Base-by-base conservation (phyloP, 2,888 invertebrate genomes). In the Amphipyra tragopoginis region DNA sequence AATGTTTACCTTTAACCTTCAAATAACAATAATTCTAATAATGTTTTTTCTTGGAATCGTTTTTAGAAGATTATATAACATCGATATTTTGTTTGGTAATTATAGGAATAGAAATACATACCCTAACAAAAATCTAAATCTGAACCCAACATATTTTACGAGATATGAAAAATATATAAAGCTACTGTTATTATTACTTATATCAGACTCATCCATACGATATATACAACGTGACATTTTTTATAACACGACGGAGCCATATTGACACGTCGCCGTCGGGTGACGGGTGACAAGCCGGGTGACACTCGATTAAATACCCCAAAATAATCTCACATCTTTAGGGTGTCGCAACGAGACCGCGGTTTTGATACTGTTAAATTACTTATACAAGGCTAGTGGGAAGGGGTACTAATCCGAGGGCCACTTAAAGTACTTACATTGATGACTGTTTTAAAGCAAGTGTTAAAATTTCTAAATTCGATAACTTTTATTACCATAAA, bases 241-340 rank as follows among this genome's bases (percentile, higher is more conserved):
- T 29, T n/a, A 44, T 29, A 44, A 6, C 11, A 29, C 10, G 3
- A 21, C 21, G 21, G 21, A 21, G 33, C 8, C 26, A 9, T 6
- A 9, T 34, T 5, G 29, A 36, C n/a, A 9, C n/a, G n/a, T 47
- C 11, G 9, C 7, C n/a, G n/a, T 47, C 11, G 9, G 39, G 26
- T 65, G 47, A 36, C 65, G 26, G 9, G 47, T n/a, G 21, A 4
- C 21, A 29, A 29, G 4, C 5, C 7, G 29, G 29, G 2, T 55
- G 48, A 45, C 38, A 65, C 65, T 55, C 14, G 38, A 64, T 34
- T 65, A 39, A 15, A 26, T 8, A 55, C n/a, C n/a, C n/a, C 5
- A 14, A 64, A 42, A 13, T 38, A 36, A 36, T 10, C 8, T 10
- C 9, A 36, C 36, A 11, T 36, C 3, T 36, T 1, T 10, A 36